phyloP scores from a whole-genome alignment of 1,140 invertebrate genomes.

The Drosophila virilis region DNA sequence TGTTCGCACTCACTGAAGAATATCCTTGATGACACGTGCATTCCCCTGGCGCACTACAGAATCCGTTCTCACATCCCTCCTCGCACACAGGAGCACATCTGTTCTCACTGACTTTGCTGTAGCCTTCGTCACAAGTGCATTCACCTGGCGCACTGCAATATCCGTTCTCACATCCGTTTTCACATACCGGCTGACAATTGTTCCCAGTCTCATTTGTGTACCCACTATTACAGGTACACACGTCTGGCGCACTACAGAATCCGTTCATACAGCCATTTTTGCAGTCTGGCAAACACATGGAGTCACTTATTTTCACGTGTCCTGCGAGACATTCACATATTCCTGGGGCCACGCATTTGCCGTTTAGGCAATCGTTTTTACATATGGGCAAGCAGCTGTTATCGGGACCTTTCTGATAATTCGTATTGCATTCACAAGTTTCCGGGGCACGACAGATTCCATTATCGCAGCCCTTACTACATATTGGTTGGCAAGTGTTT shows the following conservation, averaged over 20 bases:
- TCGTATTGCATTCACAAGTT: conserved; percentile 46
- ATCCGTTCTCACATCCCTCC: conserved; percentile 14
- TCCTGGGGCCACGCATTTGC: conserved; percentile 31
- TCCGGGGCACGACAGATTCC: conserved; percentile 55
- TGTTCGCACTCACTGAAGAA: not conserved
- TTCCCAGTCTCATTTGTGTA: conserved; percentile 6
- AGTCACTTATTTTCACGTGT: conserved; percentile 4
- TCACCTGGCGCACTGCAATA: conserved; percentile 13
- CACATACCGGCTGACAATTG: conserved; percentile 21
- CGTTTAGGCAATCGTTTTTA: conserved; percentile 30
- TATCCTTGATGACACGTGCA: conserved; percentile 20
- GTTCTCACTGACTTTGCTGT: not conserved
- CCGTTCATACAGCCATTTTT: conserved; percentile 40
- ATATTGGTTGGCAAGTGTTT: conserved; percentile 45
- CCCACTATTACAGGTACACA: conserved; percentile 30
- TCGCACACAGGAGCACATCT: conserved; percentile 26
- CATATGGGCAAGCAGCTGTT: conserved; percentile 44
- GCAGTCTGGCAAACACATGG: conserved; percentile 23
- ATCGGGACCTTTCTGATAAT: conserved; percentile 85
- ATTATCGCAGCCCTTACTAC: conserved; percentile 51
- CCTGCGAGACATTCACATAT: conserved; percentile 34
- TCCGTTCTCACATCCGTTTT: conserved; percentile 21
- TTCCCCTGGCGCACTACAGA: conserved; percentile 10
- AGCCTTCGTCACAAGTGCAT: conserved; percentile 32
- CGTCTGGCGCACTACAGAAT: conserved; percentile 25